Evolutionary conservation across 2,113 vertebrate genomes (phyloP), one percentile per base, ranked within the genome.

Genomic region (Orycteropus afer): DNA sequence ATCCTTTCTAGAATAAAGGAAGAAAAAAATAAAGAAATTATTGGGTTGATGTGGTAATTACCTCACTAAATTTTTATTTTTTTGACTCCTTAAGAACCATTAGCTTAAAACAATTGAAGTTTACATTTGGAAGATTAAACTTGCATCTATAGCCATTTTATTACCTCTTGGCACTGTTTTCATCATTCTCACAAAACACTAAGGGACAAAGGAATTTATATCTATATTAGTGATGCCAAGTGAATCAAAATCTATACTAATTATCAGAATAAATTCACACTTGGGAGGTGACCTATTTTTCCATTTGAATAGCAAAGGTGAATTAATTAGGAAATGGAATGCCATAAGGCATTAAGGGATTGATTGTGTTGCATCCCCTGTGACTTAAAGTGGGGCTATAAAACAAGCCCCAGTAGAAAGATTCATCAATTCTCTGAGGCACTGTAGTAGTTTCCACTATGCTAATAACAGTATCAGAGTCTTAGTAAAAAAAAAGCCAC

Each of bases 371-470:
- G 1, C 10, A 6, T 0, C 3, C n/a, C 69, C 69, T 4, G 42
- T 25, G 37, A 17, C 32, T 27, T 20, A 1, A 13, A 22, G 2
- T 2, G 13, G 15, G 13, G 9, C 25, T 17, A 0, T 0, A 3
- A 10, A 42, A 59, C 40, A 8, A 27, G 76, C 32, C 15, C 20
- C 10, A 37, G 0, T 0, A n/a, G 73, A 42, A 55, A 49, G 40
- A 20, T 7, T 77, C 47, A 1, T 25, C 7, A 2, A 4, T 2
- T 40, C 51, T 63, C 40, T 17, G 9, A 53, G 23, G 13, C 14
- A 0, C 40, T 0, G 8, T 1, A 0, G 11, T 34, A 11, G 18
- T 34, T 51, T 42, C 69, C 3, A 5, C 6, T 7, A 29, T 29
- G 34, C 8, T 47, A 69, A 27, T 0, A 32, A 14, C 32, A 80